phyloP scores from a whole-genome alignment of 2,113 vertebrate species.

The Myocastor coypus region DNA sequence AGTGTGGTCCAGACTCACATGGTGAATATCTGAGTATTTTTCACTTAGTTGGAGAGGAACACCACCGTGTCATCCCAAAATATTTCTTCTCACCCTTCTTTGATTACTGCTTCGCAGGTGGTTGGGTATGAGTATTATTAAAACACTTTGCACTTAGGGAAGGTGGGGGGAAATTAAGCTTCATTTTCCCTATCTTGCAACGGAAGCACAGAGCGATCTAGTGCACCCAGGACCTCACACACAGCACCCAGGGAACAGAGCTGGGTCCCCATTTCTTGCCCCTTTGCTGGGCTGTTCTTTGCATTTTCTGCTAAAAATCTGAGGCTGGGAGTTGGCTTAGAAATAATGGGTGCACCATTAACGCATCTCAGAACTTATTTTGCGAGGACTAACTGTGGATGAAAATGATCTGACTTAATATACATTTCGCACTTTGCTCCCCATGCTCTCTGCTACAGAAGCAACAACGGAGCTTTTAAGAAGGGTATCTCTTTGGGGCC shows the following conservation, averaged over 20 bases:
- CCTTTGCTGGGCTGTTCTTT: no score
- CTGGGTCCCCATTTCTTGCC: neutral
- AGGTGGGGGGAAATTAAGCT: neutral
- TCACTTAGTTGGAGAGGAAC: neutral
- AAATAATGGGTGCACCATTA: neutral
- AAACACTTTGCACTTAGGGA: neutral
- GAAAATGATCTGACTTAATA: neutral
- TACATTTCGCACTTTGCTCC: neutral
- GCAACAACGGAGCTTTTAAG: fast-evolving
- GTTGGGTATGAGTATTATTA: neutral
- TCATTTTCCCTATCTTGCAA: neutral
- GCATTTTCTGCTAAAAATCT: neutral
- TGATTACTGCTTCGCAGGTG: neutral
- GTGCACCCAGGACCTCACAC: fast-evolving
- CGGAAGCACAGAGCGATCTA: neutral
- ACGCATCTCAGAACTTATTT: neutral
- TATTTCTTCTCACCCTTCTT: neutral
- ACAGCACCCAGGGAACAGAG: neutral
- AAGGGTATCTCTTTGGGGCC: no score
- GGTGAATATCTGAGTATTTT: neutral
- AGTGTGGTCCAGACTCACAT: neutral
- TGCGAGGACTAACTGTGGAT: neutral
- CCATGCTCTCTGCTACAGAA: neutral
- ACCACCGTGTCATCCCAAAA: fast-evolving
- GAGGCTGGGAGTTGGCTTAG: neutral